These are phyloP conservation scores for Coregonus sp. DNA, from an alignment of 2,797 vertebrate genomes.

Conservation along the genomic window DNA sequence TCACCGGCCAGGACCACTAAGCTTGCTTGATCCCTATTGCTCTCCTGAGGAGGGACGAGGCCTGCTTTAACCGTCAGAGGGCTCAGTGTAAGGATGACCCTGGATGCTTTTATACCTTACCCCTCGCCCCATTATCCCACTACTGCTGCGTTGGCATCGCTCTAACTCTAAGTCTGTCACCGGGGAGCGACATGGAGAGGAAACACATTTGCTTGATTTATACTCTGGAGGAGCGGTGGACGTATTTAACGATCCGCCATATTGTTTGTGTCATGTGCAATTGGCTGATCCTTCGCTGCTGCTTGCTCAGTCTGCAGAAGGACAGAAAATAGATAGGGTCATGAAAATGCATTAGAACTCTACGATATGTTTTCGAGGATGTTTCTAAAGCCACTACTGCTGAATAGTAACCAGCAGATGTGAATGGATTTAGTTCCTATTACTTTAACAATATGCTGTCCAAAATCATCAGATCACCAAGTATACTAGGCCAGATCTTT, in stretches of 20 bases:
- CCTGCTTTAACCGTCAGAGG: slow-evolving; percentile 71
- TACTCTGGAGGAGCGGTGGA: slow-evolving; percentile 64
- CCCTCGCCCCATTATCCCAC: slow-evolving; percentile 61
- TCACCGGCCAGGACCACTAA: slow-evolving; percentile 72
- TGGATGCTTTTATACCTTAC: slow-evolving; percentile 58
- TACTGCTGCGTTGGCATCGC: slow-evolving; percentile 68
- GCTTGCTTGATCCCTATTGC: slow-evolving; percentile 76
- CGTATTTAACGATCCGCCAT: slow-evolving; percentile 71
- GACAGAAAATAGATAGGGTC: slow-evolving; percentile 40
- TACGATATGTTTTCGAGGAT: slow-evolving; percentile 6
- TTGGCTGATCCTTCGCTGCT: slow-evolving; percentile 49
- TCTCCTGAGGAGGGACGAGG: slow-evolving; percentile 69
- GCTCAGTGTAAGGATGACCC: slow-evolving; percentile 65
- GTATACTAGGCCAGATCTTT: not conserved
- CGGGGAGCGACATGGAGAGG: slow-evolving; percentile 63
- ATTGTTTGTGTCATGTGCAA: slow-evolving; percentile 54
- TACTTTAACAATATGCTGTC: not conserved
- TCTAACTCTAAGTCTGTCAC: slow-evolving; percentile 71
- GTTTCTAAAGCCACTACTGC: not conserved
- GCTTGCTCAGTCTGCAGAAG: slow-evolving; percentile 38
- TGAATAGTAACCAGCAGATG: not conserved
- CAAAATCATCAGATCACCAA: not conserved
- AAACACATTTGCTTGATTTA: slow-evolving; percentile 78
- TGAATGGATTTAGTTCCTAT: not conserved
- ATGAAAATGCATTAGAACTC: slow-evolving; percentile 41